These are phyloP conservation scores for Solea senegalensis DNA, from an alignment of 2,113 vertebrate species.

Conservation along the genomic window DNA sequence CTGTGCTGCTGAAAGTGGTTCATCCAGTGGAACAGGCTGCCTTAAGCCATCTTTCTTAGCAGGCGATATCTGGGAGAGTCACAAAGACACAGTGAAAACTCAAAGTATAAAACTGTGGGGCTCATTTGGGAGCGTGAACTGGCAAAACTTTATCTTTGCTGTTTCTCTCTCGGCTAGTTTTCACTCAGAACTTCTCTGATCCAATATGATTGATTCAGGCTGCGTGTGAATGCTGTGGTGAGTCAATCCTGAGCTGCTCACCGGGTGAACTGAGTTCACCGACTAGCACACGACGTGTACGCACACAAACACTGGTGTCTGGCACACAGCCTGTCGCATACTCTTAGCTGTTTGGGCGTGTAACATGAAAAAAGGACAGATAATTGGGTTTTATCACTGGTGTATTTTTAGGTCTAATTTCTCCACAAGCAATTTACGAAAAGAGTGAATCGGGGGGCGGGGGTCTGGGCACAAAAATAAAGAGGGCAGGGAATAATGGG, in stretches of 20 bases:
- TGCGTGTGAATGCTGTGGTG: not conserved
- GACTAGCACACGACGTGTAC: not conserved
- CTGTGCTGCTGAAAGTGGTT: constrained; percentile 39
- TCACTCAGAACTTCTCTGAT: not conserved
- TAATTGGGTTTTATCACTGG: constrained; percentile 62
- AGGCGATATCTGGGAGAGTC: constrained; percentile 31
- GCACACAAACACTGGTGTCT: constrained; percentile 32
- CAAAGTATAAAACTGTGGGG: constrained; percentile 16
- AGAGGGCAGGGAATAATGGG: not conserved
- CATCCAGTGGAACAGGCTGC: constrained; percentile 60
- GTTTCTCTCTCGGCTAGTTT: not conserved
- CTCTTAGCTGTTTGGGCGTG: constrained; percentile 48
- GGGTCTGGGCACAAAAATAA: constrained; percentile 5
- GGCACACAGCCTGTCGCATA: constrained; percentile 36
- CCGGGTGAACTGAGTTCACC: not conserved
- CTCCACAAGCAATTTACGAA: constrained; percentile 48
- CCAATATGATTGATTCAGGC: not conserved
- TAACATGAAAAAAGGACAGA: constrained; percentile 59
- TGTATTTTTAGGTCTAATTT: constrained; percentile 64
- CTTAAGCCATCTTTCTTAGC: constrained; percentile 48
- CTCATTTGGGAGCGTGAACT: constrained; percentile 16
- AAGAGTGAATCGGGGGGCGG: not conserved
- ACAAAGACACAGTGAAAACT: constrained; percentile 24
- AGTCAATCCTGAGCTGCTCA: constrained; percentile 2
- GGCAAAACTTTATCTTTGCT: not conserved